Evolutionary conservation across 2,797 vertebrate genomes (phyloP).

Genomic region (Xerus rutilus): DNA sequence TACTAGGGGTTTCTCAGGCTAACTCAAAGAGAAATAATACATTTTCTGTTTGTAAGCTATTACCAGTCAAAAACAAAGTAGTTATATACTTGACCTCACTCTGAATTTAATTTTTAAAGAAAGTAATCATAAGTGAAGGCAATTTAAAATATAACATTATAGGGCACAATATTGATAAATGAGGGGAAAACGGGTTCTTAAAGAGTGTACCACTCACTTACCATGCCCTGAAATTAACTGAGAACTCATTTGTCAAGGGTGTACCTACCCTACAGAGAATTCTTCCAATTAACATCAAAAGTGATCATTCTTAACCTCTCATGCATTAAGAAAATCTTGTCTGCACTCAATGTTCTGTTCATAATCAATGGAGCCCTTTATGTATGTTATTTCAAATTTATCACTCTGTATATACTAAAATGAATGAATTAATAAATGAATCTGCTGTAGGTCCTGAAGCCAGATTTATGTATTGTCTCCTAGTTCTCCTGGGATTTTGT

Average conservation of each 20-base stretch:
- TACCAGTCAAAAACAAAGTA: slow-evolving; percentile 43
- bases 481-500: slow-evolving; percentile 8
- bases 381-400: slow-evolving; percentile 78
- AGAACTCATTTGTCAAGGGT: slow-evolving; percentile 79
- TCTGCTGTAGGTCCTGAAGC: slow-evolving; percentile 44
- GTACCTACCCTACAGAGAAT: slow-evolving; percentile 73
- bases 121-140: slow-evolving; percentile 64
- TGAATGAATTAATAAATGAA: slow-evolving; percentile 70
- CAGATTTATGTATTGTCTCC: slow-evolving; percentile 66
- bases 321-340: slow-evolving; percentile 79
- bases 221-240: slow-evolving; percentile 76
- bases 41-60: slow-evolving; percentile 15
- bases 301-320: slow-evolving; percentile 77
- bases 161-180: slow-evolving; percentile 70
- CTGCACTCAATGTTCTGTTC: slow-evolving; percentile 78
- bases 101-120: slow-evolving; percentile 72
- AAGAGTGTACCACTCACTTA: slow-evolving; percentile 60
- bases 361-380: slow-evolving; percentile 79
- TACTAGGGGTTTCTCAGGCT: background rate
- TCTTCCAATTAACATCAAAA: slow-evolving; percentile 81
- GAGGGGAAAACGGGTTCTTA: slow-evolving; percentile 71
- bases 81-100: slow-evolving; percentile 2
- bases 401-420: slow-evolving; percentile 70
- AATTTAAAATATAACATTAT: slow-evolving; percentile 59
- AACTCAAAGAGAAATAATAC: background rate